Conservation (phyloP, 2,797 vertebrate species). For the Tolypeutes matacus region DNA sequence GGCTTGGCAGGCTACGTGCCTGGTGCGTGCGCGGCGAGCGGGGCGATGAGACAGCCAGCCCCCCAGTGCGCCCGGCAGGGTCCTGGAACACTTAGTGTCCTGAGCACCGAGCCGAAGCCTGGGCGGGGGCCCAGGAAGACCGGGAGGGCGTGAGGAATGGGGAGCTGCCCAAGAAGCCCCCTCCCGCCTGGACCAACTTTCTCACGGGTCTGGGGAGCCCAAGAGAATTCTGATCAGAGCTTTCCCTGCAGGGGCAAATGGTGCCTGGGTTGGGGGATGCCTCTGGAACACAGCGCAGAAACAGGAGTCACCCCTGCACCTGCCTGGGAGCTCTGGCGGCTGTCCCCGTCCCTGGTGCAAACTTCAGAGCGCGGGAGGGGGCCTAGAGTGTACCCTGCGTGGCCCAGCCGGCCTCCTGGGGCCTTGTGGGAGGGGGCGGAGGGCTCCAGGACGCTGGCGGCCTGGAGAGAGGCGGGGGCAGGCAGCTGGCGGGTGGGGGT, state of each 20-base stretch:
- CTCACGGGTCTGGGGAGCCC: constrained; percentile 40
- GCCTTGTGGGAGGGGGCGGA: background rate
- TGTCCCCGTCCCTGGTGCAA: background rate
- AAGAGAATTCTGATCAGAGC: background rate
- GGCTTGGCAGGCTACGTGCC: background rate
- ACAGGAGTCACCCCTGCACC: too few species aligned
- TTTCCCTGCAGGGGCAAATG: background rate
- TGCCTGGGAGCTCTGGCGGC: background rate
- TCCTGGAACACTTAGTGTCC: constrained; percentile 21
- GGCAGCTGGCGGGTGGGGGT: background rate
- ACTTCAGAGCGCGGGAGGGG: background rate
- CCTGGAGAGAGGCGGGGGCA: background rate
- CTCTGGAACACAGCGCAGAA: too few species aligned
- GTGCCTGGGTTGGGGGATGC: background rate
- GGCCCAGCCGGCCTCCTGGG: background rate
- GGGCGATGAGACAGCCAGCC: constrained; percentile 58
- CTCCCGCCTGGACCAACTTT: constrained; percentile 57
- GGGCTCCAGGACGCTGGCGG: background rate
- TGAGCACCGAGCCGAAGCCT: background rate
- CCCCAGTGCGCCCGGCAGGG: background rate
- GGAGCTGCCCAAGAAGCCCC: background rate
- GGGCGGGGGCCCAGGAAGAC: background rate
- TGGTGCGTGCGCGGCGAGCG: background rate
- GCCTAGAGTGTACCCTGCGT: background rate
- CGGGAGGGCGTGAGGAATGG: background rate